Evolutionary conservation across 2,888 invertebrate genomes (phyloP).

Genomic region (Drosophila neotestacea): DNA sequence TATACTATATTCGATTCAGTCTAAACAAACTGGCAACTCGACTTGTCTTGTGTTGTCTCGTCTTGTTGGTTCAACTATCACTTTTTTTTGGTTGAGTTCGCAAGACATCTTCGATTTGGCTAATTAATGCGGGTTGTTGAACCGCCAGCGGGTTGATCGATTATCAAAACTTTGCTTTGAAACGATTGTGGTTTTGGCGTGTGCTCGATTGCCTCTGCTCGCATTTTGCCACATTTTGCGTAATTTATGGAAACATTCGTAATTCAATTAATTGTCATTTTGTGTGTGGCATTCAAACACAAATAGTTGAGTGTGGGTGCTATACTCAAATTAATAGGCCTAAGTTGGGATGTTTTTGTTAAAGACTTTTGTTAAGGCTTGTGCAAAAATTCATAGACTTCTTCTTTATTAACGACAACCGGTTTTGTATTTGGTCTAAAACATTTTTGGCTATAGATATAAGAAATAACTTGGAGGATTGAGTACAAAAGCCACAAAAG

Average conservation of each 20-base stretch:
- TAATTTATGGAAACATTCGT: slow-evolving; percentile 47
- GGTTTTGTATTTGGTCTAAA: slow-evolving; percentile 32
- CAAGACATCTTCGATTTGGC: slow-evolving; percentile 38
- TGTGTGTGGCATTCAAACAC: slow-evolving; percentile 8
- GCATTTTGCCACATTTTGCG: slow-evolving; percentile 50
- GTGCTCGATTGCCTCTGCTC: slow-evolving; percentile 55
- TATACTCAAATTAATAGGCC: slow-evolving; percentile 36
- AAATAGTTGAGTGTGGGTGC: slow-evolving; percentile 11
- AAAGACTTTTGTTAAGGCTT: neutral
- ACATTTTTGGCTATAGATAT: slow-evolving; percentile 6
- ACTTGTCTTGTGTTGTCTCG: slow-evolving; percentile 17
- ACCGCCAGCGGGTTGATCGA: slow-evolving; percentile 66
- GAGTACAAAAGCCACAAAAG: slow-evolving; percentile 23
- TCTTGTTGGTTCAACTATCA: slow-evolving; percentile 64
- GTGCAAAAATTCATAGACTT: slow-evolving; percentile 43
- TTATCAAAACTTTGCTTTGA: slow-evolving; percentile 43
- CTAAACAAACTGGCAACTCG: slow-evolving; percentile 20
- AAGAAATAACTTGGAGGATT: slow-evolving; percentile 14
- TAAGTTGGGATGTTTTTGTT: neutral
- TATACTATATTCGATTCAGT: slow-evolving; percentile 12
- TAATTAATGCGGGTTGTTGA: slow-evolving; percentile 74
- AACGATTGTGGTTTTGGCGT: slow-evolving; percentile 42
- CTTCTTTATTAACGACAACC: slow-evolving; percentile 27
- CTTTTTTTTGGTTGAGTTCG: slow-evolving; percentile 50
- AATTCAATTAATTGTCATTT: slow-evolving; percentile 57